These are phyloP conservation scores for Lerista edwardsae DNA, from an alignment of 2,797 vertebrate species.

Conservation along the genomic window DNA sequence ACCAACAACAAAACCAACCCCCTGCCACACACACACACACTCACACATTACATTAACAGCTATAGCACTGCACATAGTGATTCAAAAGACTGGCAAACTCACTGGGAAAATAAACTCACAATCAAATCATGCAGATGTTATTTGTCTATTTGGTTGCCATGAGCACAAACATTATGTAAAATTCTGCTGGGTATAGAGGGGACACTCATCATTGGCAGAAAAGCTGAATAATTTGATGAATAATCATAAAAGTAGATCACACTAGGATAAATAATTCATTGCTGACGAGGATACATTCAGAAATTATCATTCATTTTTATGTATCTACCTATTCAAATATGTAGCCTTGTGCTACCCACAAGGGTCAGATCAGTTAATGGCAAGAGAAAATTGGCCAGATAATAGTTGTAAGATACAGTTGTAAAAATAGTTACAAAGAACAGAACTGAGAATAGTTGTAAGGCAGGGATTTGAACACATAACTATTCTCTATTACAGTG, in stretches of 20 bases:
- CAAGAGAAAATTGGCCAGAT: background rate
- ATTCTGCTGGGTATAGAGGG: background rate
- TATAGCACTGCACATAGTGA: background rate
- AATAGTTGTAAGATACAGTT: background rate
- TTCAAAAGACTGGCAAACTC: constrained; percentile 15
- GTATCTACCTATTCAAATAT: background rate
- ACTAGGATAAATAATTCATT: background rate
- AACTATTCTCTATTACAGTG: too few species aligned
- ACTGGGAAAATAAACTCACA: background rate
- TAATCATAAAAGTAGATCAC: background rate
- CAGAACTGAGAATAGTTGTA: too few species aligned
- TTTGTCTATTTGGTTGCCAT: constrained; percentile 22
- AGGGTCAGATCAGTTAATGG: background rate
- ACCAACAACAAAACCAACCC: background rate
- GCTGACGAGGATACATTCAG: background rate
- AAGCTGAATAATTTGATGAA: background rate
- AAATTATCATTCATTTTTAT: background rate
- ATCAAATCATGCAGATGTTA: background rate
- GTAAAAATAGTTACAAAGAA: too few species aligned
- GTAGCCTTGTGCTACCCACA: background rate
- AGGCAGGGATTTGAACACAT: too few species aligned
- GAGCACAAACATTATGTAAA: constrained; percentile 16
- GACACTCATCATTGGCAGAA: background rate
- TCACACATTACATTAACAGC: background rate
- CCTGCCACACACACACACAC: background rate